Evolutionary conservation across 2,888 invertebrate genomes (phyloP).

Genomic region (Drosophila histrio): DNA sequence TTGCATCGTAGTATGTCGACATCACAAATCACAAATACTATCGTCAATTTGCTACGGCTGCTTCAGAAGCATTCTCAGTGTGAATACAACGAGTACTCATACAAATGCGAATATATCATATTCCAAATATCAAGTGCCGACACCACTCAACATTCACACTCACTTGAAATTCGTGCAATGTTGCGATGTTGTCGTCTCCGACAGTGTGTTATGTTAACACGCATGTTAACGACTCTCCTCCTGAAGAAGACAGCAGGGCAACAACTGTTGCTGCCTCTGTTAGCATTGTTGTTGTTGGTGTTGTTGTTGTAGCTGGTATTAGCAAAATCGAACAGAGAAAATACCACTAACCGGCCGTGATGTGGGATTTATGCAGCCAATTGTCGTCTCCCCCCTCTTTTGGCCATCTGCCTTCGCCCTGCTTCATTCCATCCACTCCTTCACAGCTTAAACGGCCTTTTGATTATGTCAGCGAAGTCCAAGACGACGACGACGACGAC

Average conservation of each 20-base stretch:
- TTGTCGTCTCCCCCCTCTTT: constrained; percentile 19
- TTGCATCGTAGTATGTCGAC: background rate
- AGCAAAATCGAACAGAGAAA: constrained; percentile 49
- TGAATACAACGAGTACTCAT: no score
- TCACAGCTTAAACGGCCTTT: constrained; percentile 31
- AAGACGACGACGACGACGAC: constrained; percentile 10
- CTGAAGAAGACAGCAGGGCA: constrained; percentile 31
- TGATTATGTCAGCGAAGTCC: constrained; percentile 66
- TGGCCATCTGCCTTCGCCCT: background rate
- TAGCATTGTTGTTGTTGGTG: constrained; percentile 3
- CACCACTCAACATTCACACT: constrained; percentile 35
- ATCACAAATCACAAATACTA: background rate
- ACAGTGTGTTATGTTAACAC: constrained; percentile 57
- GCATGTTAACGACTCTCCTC: constrained; percentile 57
- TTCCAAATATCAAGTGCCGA: background rate
- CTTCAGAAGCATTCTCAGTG: constrained; percentile 56
- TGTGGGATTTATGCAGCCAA: constrained; percentile 56
- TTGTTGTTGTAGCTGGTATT: constrained; percentile 5
- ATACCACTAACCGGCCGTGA: constrained; percentile 35
- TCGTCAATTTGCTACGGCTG: constrained; percentile 3
- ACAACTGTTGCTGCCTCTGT: constrained; percentile 7
- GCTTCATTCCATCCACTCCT: constrained; percentile 12
- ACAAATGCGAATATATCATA: background rate
- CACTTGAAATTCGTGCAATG: constrained; percentile 32
- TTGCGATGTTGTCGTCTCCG: background rate